Evolutionary conservation across 2,888 invertebrate genomes (phyloP).

Genomic region (Eupithecia exiguata): DNA sequence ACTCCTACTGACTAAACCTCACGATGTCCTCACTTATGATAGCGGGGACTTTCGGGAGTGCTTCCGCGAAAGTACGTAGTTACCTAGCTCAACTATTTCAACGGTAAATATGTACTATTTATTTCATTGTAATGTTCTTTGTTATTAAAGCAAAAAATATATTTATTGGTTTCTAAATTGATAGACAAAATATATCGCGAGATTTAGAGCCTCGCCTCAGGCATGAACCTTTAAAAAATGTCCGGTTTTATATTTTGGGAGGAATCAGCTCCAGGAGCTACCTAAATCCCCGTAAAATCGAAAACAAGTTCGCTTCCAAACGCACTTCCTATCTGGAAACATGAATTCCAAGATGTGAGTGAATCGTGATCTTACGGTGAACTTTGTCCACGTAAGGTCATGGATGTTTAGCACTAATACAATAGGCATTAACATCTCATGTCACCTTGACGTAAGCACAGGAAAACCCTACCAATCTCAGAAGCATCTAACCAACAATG

Average conservation of each 20-base stretch:
- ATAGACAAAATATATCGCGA: not conserved
- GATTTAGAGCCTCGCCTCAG: too few species aligned
- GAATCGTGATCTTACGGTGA: constrained; percentile 67
- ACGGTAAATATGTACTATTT: too few species aligned
- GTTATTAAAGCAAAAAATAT: too few species aligned
- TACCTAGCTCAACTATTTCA: too few species aligned
- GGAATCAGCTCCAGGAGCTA: not conserved
- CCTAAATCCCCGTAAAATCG: not conserved
- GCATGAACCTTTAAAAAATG: not conserved
- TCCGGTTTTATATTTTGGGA: too few species aligned
- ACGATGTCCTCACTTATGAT: too few species aligned
- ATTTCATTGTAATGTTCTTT: too few species aligned
- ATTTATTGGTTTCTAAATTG: too few species aligned
- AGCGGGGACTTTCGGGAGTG: too few species aligned
- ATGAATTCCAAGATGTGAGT: not conserved
- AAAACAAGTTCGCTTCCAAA: not conserved
- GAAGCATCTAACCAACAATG: constrained; percentile 49
- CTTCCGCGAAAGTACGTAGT: too few species aligned
- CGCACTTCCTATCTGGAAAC: not conserved
- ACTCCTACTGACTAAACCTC: too few species aligned
- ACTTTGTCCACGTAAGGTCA: constrained; percentile 82
- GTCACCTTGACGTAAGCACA: constrained; percentile 81
- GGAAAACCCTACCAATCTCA: constrained; percentile 56
- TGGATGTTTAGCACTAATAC: constrained; percentile 79
- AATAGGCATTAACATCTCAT: constrained; percentile 79